Conservation (phyloP, 2,888 invertebrate species). For the Dasysyrphus tricinctus region DNA sequence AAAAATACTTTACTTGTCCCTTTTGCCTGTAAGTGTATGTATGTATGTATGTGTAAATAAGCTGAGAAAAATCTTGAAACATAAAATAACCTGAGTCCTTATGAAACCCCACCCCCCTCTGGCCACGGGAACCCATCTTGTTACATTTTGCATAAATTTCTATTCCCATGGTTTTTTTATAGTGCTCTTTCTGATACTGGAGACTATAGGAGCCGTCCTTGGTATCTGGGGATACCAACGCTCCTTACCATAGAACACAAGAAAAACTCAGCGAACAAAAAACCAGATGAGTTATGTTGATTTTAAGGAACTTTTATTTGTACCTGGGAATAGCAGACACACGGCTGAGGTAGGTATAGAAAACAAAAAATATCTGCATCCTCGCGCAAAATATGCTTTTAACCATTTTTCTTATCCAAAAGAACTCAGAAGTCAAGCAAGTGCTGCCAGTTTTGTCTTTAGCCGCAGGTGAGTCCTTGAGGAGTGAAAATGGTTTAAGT, state of each 20-base stretch:
- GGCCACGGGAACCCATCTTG: slow-evolving; percentile 35
- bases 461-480: slow-evolving; percentile 64
- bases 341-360: background rate
- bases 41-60: slow-evolving; percentile 14
- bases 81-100: slow-evolving; percentile 53
- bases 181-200: slow-evolving; percentile 13
- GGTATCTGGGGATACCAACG: slow-evolving; percentile 5
- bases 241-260: background rate
- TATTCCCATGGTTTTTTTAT: slow-evolving; percentile 29
- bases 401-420: slow-evolving; percentile 55
- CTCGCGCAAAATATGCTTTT: slow-evolving; percentile 60
- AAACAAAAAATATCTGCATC: slow-evolving; percentile 28
- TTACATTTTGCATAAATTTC: slow-evolving; percentile 71
- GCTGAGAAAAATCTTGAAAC: slow-evolving; percentile 52
- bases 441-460: slow-evolving; percentile 42
- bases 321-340: slow-evolving; percentile 41
- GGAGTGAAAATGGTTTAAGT: slow-evolving; percentile 68
- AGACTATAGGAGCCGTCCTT: slow-evolving; percentile 32
- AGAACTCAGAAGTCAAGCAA: slow-evolving; percentile 65
- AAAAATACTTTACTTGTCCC: slow-evolving; percentile 11
- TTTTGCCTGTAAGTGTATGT: background rate
- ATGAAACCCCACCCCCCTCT: background rate
- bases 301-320: slow-evolving; percentile 73
- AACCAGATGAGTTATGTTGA: slow-evolving; percentile 67
- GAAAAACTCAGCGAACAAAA: slow-evolving; percentile 13